These are phyloP conservation scores for Merops nubicus DNA, from an alignment of 2,113 vertebrate species.

Conservation along the genomic window DNA sequence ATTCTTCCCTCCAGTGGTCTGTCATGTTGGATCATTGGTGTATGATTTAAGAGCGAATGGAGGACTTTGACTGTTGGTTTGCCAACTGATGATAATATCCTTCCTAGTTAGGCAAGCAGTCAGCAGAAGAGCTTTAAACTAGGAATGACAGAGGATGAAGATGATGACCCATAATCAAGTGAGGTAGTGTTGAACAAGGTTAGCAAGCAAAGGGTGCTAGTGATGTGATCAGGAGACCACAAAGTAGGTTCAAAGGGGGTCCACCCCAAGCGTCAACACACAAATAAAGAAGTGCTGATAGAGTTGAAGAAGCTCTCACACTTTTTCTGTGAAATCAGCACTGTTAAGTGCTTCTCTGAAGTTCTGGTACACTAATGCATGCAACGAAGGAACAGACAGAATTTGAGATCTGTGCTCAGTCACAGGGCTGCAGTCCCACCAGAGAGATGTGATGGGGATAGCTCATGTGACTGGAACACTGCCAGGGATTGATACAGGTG, in stretches of 20 bases:
- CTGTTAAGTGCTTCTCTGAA: background rate
- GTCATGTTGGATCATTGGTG: too few relatives aligned
- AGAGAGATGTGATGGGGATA: background rate
- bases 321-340: background rate
- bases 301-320: background rate
- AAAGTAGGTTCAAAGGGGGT: background rate
- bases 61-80: too few relatives aligned
- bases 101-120: too few relatives aligned
- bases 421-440: background rate
- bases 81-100: too few relatives aligned
- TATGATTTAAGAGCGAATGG: too few relatives aligned
- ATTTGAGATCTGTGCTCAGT: background rate
- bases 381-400: background rate
- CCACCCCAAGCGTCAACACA: background rate
- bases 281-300: background rate
- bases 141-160: background rate
- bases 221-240: background rate
- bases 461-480: background rate
- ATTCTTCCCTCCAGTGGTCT: too few relatives aligned
- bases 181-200: background rate
- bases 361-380: background rate
- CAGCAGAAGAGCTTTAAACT: background rate
- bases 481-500: rapidly evolving
- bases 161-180: background rate
- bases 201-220: background rate